A percentile compares a stretch with the other conserved stretches of the same genome.
Evolutionary conservation across 1,140 invertebrate species (phyloP).

Genomic region (Drosophila carrolli): DNA sequence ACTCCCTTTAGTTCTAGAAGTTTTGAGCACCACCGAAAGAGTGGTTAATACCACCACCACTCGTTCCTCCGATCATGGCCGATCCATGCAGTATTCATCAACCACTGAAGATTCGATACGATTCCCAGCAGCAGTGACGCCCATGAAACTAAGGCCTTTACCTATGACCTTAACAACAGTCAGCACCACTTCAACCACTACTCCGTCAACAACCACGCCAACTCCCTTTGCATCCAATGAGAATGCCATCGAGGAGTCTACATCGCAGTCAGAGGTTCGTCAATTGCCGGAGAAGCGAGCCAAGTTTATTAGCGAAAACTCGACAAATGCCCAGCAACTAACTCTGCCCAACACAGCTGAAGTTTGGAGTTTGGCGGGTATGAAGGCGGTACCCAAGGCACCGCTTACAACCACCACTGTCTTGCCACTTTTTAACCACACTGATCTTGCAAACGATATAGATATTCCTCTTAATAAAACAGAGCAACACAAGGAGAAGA

Average conservation of each 20-base stretch:
- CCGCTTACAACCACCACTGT: conserved; percentile 12
- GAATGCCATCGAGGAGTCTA: conserved; percentile 61
- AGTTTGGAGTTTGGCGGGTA: conserved; percentile 74
- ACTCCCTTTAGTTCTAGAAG: not conserved
- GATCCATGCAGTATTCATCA: conserved; percentile 49
- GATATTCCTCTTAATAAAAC: conserved; percentile 45
- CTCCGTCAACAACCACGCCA: conserved; percentile 7
- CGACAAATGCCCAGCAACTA: conserved; percentile 76
- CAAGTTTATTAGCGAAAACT: conserved; percentile 77
- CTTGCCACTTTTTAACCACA: conserved; percentile 6
- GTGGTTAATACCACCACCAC: conserved; percentile 4
- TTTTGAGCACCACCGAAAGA: conserved; percentile 11
- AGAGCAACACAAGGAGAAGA: conserved; percentile 61
- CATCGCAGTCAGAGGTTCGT: conserved; percentile 18
- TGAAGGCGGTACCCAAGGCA: conserved; percentile 65
- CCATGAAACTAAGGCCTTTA: conserved; percentile 63
- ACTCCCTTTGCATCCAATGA: conserved; percentile 48
- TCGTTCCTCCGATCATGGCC: conserved; percentile 43
- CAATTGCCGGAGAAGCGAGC: conserved; percentile 63
- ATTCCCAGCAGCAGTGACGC: conserved; percentile 33
- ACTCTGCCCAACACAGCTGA: conserved; percentile 68
- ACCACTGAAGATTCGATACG: conserved; percentile 35
- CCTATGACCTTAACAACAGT: conserved; percentile 34
- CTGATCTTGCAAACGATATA: conserved; percentile 63
- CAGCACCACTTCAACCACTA: conserved; percentile 28